A percentile compares a stretch with the other conserved stretches of the same genome.
phyloP scores from a whole-genome alignment of 2,888 invertebrate species.

The Campoletis raptor region DNA sequence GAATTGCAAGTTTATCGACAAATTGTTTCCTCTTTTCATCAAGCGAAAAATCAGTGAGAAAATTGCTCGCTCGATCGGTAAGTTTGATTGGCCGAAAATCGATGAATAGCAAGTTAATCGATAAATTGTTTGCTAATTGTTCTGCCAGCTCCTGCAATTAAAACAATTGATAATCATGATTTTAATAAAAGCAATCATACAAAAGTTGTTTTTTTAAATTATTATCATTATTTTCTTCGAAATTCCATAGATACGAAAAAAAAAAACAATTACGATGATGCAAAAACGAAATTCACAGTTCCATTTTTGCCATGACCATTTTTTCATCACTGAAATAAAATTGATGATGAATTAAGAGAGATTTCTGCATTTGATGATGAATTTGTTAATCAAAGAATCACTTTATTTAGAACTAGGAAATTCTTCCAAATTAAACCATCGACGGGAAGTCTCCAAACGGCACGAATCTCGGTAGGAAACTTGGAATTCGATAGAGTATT shows the following conservation, averaged over 20 bases:
- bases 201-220: not conserved
- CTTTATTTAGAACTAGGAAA: not conserved
- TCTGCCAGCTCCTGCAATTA: not conserved
- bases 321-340: not conserved
- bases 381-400: not conserved
- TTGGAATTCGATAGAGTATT: not conserved
- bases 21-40: slow-evolving; percentile 11
- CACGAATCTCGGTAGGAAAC: not conserved
- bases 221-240: too few species aligned
- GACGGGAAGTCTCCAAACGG: not conserved
- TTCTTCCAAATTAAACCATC: not conserved
- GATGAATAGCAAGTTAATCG: not conserved
- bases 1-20: not conserved
- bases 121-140: not conserved
- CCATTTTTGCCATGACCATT: not conserved
- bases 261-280: too few species aligned
- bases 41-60: not conserved
- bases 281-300: too few species aligned
- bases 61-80: slow-evolving; percentile 14
- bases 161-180: not conserved
- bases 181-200: not conserved
- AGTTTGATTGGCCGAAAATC: not conserved
- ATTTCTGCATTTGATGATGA: not conserved
- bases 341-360: not conserved
- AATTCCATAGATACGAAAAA: too few species aligned